Base-by-base conservation (phyloP, 2,113 vertebrate genomes). In the Paramisgurnus dabryanus region DNA sequence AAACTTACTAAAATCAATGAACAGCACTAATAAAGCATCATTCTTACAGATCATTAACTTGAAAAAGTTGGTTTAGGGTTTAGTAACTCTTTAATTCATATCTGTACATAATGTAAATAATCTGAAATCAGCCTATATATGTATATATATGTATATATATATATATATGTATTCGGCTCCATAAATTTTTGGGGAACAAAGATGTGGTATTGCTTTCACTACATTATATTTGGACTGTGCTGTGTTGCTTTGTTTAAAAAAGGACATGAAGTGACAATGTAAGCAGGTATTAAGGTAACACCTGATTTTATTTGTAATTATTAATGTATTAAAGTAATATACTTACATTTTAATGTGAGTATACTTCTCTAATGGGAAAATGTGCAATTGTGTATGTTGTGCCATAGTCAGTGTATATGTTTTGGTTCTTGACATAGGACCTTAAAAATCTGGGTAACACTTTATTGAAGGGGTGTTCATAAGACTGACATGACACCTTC, bases 81-180 rank as follows among this genome's bases (percentile, higher is more conserved):
- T 66, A 22, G 22, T 22, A 0, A 22, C 22, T 22, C 22, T 13
- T 75, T n/a, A 61, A 70, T 22, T 6, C 40, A 34, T 57, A 17
- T n/a, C 17, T 69, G 43, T 67, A 34, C 22, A 12, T 76, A 7
- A 34, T 43, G 82, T 84, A 82, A 83, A 82, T 84, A 49, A 66
- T 85, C 60, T 81, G 81, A 58, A 77, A 73, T 71, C 71, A 88
- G 85, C 70, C 82, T 87, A 76, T 86, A 71, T 72, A 17, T 80
- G 10, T 72, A 58, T 58, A 3, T 53, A 53, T 53, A 13, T 13
- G 6, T 58, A n/a, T 57, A 17, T 57, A 57, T 57, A n/a, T n/a
- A 53, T 53, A 13, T 13, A 17, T 58, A n/a, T 57, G 55, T 57
- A 57, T 57, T 22, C 22, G 22, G 22, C 22, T 22, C 22, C 55